Percentiles rank a stretch among this genome's conserved stretches.
phyloP scores from a whole-genome alignment of 2,797 vertebrate genomes.

The Dryobates pubescens region DNA sequence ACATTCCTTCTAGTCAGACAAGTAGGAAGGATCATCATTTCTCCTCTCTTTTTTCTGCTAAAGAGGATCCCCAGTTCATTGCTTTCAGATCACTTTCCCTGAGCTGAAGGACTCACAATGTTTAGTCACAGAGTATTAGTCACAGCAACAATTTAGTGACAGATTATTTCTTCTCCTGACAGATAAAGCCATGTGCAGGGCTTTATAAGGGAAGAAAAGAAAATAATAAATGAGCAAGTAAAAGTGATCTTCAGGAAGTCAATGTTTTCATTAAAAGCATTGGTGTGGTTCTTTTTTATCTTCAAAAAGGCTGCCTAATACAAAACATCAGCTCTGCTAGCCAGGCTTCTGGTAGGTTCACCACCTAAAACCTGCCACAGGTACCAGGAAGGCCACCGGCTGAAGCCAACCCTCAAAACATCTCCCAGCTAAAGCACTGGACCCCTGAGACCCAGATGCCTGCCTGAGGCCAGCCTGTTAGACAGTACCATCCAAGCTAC shows the following conservation, averaged over 20 bases:
- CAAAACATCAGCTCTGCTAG: background rate
- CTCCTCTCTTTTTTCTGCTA: background rate
- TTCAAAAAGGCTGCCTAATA: background rate
- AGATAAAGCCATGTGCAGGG: background rate
- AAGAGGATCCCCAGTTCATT: background rate
- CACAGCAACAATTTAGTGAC: constrained; percentile 35
- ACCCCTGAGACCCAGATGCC: accelerated
- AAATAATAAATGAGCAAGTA: background rate
- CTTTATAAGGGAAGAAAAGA: background rate
- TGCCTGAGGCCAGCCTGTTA: background rate
- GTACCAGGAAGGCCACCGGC: background rate
- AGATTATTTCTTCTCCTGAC: constrained; percentile 43
- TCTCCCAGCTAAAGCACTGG: background rate
- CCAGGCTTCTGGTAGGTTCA: background rate
- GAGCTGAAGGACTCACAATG: background rate
- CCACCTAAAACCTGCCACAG: background rate
- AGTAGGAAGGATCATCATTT: background rate
- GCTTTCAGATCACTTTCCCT: constrained; percentile 4
- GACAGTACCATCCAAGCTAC: background rate
- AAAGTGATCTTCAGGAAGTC: background rate
- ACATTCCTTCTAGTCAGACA: background rate
- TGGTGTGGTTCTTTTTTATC: background rate
- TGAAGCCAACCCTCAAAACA: background rate
- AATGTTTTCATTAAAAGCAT: background rate
- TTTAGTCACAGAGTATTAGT: constrained; percentile 55